Conservation (phyloP, 2,113 vertebrate genomes). For the Gallinago media region DNA sequence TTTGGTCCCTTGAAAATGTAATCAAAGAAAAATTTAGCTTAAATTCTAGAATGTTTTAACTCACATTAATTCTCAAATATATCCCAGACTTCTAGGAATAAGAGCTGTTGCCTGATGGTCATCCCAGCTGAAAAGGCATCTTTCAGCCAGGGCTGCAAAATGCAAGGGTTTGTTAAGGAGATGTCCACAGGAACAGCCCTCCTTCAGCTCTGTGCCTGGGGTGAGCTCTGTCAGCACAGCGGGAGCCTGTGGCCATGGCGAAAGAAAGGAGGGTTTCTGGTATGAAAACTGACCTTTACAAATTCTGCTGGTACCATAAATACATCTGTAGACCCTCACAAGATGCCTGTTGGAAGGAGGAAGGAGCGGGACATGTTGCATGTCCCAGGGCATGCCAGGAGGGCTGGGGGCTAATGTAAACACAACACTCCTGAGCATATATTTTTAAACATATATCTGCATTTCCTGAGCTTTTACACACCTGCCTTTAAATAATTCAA, state of each 20-base stretch:
- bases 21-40: neutral
- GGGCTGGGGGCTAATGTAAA: neutral
- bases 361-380: neutral
- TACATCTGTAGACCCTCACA: neutral
- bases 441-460: neutral
- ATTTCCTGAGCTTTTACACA: neutral
- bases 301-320: neutral
- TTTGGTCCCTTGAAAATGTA: neutral
- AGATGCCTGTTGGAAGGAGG: neutral
- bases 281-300: neutral
- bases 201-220: neutral
- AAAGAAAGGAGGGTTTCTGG: neutral
- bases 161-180: neutral
- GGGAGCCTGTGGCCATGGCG: neutral
- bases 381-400: neutral
- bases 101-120: neutral
- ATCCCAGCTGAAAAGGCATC: neutral
- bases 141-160: neutral
- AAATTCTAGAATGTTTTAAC: neutral
- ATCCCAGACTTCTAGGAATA: neutral
- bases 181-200: neutral
- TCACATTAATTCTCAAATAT: neutral
- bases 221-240: fast-evolving
- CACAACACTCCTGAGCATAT: neutral
- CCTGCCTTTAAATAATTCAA: neutral